These are phyloP conservation scores for Aphelenchoides bicaudatus DNA, from an alignment of 2,888 invertebrate genomes.

Conservation along the genomic window DNA sequence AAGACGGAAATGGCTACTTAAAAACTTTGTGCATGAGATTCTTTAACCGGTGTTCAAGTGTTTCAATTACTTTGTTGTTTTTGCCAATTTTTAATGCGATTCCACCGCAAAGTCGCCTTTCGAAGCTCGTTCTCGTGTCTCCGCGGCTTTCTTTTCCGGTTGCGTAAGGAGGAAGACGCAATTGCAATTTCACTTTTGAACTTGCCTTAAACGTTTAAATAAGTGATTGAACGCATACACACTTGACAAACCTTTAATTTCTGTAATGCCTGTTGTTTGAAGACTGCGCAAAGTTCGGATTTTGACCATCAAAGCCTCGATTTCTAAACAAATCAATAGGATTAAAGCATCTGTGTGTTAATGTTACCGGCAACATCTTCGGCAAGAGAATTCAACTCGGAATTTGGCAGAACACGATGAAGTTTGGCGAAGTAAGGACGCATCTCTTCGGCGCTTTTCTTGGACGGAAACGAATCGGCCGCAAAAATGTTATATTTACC, in stretches of 20 bases:
- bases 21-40: no score
- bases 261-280: slow-evolving; percentile 39
- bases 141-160: neutral
- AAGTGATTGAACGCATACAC: no score
- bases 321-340: slow-evolving; percentile 18
- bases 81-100: no score
- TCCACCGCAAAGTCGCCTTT: no score
- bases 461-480: slow-evolving; percentile 28
- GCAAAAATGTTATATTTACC: slow-evolving; percentile 31
- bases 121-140: neutral
- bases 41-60: no score
- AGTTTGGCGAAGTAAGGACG: slow-evolving; percentile 30
- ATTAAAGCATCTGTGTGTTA: neutral
- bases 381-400: slow-evolving; percentile 24
- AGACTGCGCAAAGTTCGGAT: slow-evolving; percentile 37
- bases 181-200: no score
- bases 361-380: slow-evolving; percentile 26
- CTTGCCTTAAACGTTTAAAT: no score
- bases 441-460: slow-evolving; percentile 31
- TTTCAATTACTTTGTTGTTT: no score
- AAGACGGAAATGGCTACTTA: no score
- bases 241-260: slow-evolving; percentile 29
- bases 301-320: slow-evolving; percentile 34
- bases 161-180: neutral
- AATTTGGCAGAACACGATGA: slow-evolving; percentile 37